Evolutionary conservation across 2,888 invertebrate species (phyloP).

Genomic region (Nephrotoma guestfalica): DNA sequence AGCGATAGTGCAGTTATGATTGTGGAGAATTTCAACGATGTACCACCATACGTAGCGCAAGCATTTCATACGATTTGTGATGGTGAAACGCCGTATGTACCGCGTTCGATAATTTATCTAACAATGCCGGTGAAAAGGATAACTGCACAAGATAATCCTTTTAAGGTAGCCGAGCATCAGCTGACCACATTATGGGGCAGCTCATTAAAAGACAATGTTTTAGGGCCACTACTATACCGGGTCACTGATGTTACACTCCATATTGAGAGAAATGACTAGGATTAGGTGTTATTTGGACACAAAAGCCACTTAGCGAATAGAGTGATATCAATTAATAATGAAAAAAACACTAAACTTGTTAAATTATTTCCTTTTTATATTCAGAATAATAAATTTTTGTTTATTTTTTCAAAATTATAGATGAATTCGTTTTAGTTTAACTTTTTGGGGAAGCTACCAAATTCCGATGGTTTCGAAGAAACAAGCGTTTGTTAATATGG

Average conservation of each 20-base stretch:
- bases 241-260: conserved; percentile 21
- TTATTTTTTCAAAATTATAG: not conserved
- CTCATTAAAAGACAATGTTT: conserved; percentile 29
- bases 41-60: conserved; percentile 16
- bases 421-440: not conserved
- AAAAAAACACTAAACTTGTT: not conserved
- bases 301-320: not conserved
- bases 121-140: conserved; percentile 11
- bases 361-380: not conserved
- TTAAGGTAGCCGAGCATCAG: conserved; percentile 23
- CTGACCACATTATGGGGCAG: conserved; percentile 25
- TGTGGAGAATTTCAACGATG: conserved; percentile 5
- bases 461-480: no score
- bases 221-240: conserved; percentile 34
- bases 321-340: not conserved
- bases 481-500: no score
- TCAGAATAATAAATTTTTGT: not conserved
- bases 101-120: conserved; percentile 22
- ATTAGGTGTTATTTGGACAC: not conserved
- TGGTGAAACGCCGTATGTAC: conserved; percentile 29
- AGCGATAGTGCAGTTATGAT: conserved; percentile 5
- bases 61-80: conserved; percentile 38
- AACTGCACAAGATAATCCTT: conserved; percentile 5
- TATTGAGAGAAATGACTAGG: not conserved
- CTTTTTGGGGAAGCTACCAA: no score